Evolutionary conservation across 2,797 vertebrate species (phyloP).

Genomic region (Adelosebastes latens): DNA sequence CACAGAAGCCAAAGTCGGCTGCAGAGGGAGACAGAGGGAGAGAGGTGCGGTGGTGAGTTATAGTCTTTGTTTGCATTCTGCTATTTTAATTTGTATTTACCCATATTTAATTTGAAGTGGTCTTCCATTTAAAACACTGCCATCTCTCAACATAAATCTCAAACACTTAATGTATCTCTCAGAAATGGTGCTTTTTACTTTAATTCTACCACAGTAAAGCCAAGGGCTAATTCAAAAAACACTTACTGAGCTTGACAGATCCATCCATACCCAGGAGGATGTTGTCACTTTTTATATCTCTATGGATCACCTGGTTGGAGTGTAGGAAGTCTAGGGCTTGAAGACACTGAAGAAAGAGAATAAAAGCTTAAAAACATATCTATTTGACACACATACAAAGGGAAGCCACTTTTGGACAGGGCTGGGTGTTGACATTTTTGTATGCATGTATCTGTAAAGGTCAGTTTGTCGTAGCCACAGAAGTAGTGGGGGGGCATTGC

Average conservation of each 20-base stretch:
- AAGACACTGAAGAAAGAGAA: constrained; percentile 87
- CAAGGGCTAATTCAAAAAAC: constrained; percentile 3
- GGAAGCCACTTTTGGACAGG: not conserved
- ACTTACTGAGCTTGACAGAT: constrained; percentile 97
- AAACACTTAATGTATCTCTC: not conserved
- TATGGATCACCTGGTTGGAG: constrained; percentile 98
- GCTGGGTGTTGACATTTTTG: not conserved
- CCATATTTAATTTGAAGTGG: not conserved
- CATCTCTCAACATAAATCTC: not conserved
- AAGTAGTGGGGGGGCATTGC: constrained; percentile 4
- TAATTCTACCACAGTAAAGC: not conserved
- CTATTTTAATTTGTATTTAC: not conserved
- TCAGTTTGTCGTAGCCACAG: not conserved
- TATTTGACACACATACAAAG: not conserved
- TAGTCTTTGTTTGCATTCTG: not conserved
- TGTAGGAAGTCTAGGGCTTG: constrained; percentile 98
- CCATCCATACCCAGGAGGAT: constrained; percentile 98
- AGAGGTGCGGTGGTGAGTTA: not conserved
- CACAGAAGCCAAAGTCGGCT: constrained; percentile 99
- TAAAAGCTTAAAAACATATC: not conserved
- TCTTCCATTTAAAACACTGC: not conserved
- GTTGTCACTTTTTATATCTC: constrained; percentile 99
- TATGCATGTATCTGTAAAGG: not conserved
- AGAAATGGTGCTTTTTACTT: not conserved
- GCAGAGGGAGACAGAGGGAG: constrained; percentile 24